Evolutionary conservation across 2,888 invertebrate genomes (phyloP), one percentile per base, ranked within the genome.

Genomic region (Germaria angustata): DNA sequence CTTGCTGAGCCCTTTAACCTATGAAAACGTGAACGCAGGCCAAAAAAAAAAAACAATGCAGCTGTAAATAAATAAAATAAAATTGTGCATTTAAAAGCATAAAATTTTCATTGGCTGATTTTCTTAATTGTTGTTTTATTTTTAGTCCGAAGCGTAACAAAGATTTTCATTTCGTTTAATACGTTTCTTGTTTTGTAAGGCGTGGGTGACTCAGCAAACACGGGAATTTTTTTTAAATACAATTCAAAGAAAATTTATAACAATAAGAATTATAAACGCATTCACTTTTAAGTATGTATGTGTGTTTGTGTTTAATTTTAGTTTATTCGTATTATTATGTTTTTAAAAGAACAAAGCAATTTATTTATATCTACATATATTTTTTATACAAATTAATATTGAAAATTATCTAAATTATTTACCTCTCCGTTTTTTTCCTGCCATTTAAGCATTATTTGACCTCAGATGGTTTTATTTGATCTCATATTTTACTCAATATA

Each of bases 181-280:
- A 24, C 46, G 57, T 72, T 49, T 68, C 17, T 44, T 65, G 24
- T 39, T 39, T 46, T 22, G 53, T 15, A 49, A 15, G 68, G 79
- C 79, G 84, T 82, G 78, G 80, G 82, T 79, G 84, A 75, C 61
- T 80, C 80, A 80, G 28, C 77, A 66, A 66, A 49, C 13, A 75
- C 22, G 1, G 61, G 24, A 39, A 65, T 5, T 28, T 28, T 5
- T 39, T 28, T 5, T 39, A 28, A 66, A 49, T 39, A 63, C n/a
- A n/a, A n/a, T n/a, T n/a, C n/a, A n/a, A n/a, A 65, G 44, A 20
- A 20, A 7, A 51, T 28, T n/a, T n/a, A n/a, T n/a, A n/a, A n/a
- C 41, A 76, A 44, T 55, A 24, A 24, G 5, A 66, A 46, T 53
- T 20, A 55, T 20, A 65, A 77, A 69, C 44, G 41, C 36, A 63